Evolutionary conservation across 2,888 invertebrate species (phyloP), one percentile per base, ranked within the genome.

Genomic region (Pristionchus japonicus): DNA sequence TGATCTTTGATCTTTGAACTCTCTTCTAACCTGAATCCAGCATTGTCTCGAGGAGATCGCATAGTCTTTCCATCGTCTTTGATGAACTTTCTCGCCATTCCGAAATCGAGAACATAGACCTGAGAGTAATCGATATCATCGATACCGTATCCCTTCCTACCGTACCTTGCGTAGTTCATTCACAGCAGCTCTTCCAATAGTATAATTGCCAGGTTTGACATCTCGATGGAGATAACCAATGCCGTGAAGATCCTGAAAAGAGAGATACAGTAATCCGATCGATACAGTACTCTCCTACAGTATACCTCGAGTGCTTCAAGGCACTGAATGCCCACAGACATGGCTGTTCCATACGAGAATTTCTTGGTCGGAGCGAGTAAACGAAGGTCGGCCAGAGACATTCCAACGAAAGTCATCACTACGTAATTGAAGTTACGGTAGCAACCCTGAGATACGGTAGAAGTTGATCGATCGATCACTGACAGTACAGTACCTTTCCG

Each of bases 31-130:
- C 92, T 90, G 88, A 92, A 92, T 67, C 92, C 92, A 83, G 92
- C 92, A 52, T 90, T 91, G 47, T 90, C 90, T 49, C 93, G 80
- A 47, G 93, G 93, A 74, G 92, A 90, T 90, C 90, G 92, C 90
- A 88, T 91, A 1, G 89, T 90, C 49, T 86, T 86, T 15, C 92
- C 92, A 61, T 92, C 92, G 31, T 91, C 92, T 89, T 92, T 92
- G 9, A 92, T 91, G 88, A 92, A 92, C 88, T 92, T 92, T 2
- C 92, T 89, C 23, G 91, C 91, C 92, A 92, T 92, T 61, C 92
- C 93, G 88, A 93, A 93, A 88, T 93, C 93, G 74, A 93, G 92
- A 40, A 93, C 93, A 89, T 93, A 93, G 17, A 91, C 89, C 89
- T 91, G 74, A n/a, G 9, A 52, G 37, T n/a, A 17, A 49, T 27